These are phyloP conservation scores for Euwallacea fornicatus DNA, from an alignment of 1,140 invertebrate species.

Conservation along the genomic window DNA sequence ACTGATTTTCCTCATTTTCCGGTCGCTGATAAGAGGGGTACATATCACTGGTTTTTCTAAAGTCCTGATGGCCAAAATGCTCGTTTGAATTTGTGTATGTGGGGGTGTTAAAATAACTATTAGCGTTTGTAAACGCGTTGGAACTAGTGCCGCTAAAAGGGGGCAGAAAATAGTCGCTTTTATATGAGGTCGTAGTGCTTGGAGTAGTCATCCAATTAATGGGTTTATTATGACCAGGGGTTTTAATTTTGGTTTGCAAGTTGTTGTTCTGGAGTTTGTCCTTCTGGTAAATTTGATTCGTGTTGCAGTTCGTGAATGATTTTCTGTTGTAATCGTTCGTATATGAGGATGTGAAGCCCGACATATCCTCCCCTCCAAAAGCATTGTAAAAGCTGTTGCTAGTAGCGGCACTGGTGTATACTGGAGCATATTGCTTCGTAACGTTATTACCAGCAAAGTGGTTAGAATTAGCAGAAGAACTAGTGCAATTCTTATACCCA, in stretches of 20 bases:
- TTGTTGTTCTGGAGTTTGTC: background rate
- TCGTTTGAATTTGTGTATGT: constrained; percentile 36
- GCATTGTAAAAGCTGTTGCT: constrained; percentile 30
- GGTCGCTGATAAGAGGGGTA: constrained; percentile 42
- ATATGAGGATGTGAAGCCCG: background rate
- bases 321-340: constrained; percentile 40
- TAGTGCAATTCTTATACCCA: constrained; percentile 13
- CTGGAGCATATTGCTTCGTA: constrained; percentile 14
- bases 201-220: constrained; percentile 69
- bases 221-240: constrained; percentile 45
- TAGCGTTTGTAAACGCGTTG: constrained; percentile 34
- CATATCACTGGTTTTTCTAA: constrained; percentile 39
- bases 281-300: constrained; percentile 1
- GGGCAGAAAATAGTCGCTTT: constrained; percentile 43
- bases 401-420: constrained; percentile 14
- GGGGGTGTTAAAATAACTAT: constrained; percentile 43
- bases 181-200: constrained; percentile 44
- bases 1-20: constrained; percentile 57
- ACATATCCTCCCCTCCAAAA: background rate
- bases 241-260: constrained; percentile 30
- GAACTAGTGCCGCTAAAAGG: constrained; percentile 34
- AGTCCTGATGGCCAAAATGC: constrained; percentile 7
- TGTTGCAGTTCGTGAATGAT: constrained; percentile 11
- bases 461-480: background rate
- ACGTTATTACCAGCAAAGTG: background rate